A percentile compares a stretch with the other conserved stretches of the same genome.
Conservation (phyloP, 64 coral and sea anemone genomes). For the Platygyra sinensis region DNA sequence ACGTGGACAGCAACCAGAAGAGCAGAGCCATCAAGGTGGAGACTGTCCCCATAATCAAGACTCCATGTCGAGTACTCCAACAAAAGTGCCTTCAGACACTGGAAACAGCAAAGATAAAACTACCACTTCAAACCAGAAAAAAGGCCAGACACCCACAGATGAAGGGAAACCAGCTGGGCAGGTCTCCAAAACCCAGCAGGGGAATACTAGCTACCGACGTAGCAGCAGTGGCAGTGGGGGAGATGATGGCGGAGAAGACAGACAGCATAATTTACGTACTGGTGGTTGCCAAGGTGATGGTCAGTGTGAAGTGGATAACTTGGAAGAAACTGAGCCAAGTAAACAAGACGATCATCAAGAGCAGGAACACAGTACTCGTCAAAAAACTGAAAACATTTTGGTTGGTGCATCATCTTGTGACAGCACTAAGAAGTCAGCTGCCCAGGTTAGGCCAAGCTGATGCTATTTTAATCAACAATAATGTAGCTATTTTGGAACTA, state of each 20-base stretch:
- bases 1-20: background rate
- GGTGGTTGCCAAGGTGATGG: conserved; percentile 2
- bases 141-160: background rate
- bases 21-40: background rate
- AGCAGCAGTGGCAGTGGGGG: background rate
- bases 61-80: background rate
- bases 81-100: background rate
- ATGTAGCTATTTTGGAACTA: background rate
- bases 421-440: background rate
- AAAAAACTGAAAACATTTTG: background rate
- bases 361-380: background rate
- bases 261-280: background rate
- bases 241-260: conserved; percentile 10
- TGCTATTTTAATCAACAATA: background rate
- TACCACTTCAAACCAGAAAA: background rate
- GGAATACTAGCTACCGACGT: too few species aligned
- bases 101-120: background rate
- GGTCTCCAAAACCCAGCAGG: too few species aligned
- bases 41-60: background rate
- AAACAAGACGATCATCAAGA: background rate
- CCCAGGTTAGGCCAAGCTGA: background rate
- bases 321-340: background rate
- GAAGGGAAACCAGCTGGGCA: too few species aligned
- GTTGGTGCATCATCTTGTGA: background rate
- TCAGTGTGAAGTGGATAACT: background rate